A percentile compares a stretch with the other conserved stretches of the same genome.
phyloP scores from a whole-genome alignment of 2,113 vertebrate genomes.

The Tauraco erythrolophus region DNA sequence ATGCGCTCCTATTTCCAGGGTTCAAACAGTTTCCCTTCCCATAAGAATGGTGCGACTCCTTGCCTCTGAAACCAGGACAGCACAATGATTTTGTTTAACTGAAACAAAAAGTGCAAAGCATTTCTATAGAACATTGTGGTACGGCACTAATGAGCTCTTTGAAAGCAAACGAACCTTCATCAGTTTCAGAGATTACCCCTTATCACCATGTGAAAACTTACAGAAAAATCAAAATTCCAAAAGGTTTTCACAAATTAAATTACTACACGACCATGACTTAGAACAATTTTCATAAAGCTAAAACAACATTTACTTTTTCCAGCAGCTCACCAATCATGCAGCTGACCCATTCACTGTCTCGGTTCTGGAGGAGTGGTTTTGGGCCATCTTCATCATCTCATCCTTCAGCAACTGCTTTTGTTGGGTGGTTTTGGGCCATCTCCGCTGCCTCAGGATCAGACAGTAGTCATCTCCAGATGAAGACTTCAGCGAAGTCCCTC shows the following conservation, averaged over 20 bases:
- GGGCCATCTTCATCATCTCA: neutral
- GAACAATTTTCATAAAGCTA: neutral
- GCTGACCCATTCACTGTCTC: neutral
- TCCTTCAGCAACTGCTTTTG: neutral
- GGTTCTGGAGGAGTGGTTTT: neutral
- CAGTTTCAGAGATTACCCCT: neutral
- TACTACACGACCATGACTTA: neutral
- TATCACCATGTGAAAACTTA: neutral
- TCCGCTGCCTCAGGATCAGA: neutral
- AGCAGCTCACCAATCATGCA: accelerated
- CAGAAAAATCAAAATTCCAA: neutral
- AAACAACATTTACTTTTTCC: neutral
- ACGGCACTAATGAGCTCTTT: neutral
- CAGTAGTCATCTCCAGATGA: neutral
- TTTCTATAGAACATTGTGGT: neutral
- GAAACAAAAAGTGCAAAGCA: neutral
- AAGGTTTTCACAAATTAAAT: neutral
- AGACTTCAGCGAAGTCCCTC: neutral
- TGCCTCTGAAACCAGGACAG: neutral
- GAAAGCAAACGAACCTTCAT: neutral
- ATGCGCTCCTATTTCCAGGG: neutral
- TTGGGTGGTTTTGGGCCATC: accelerated
- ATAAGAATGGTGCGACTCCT: neutral
- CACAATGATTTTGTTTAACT: neutral
- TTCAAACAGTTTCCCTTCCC: neutral